These are phyloP conservation scores for Danio tinwini DNA, from an alignment of 2,797 vertebrate genomes.

Conservation along the genomic window DNA sequence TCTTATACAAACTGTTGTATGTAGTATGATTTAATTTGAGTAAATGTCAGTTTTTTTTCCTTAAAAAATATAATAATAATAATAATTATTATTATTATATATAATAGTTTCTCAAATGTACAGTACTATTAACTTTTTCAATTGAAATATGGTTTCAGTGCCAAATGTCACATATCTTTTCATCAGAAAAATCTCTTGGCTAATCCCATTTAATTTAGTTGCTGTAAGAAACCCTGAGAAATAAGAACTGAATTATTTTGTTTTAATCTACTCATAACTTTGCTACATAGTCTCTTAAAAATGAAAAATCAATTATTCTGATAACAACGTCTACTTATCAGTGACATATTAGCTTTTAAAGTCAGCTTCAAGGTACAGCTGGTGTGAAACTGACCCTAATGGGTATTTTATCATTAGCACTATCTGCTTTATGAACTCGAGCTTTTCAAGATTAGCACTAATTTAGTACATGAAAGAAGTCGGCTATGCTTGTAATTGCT, in stretches of 20 bases:
- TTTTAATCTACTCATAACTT: slow-evolving; percentile 15
- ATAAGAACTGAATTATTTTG: slow-evolving; percentile 42
- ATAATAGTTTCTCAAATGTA: too few species aligned
- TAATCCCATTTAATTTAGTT: slow-evolving; percentile 16
- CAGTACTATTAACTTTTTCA: too few species aligned
- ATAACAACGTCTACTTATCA: slow-evolving; percentile 32
- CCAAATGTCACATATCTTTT: neutral
- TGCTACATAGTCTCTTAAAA: slow-evolving; percentile 1
- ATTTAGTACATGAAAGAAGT: neutral
- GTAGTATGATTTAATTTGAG: neutral
- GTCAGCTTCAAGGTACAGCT: neutral
- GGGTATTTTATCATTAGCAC: slow-evolving; percentile 15
- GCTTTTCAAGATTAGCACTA: neutral
- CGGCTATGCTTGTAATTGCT: neutral
- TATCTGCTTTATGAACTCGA: slow-evolving; percentile 14
- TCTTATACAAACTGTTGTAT: slow-evolving; percentile 9
- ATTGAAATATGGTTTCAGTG: neutral
- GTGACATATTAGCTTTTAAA: slow-evolving; percentile 7
- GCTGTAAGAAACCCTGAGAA: slow-evolving; percentile 2
- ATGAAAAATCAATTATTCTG: slow-evolving; percentile 12
- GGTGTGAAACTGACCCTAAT: slow-evolving; percentile 34
- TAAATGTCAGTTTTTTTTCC: neutral
- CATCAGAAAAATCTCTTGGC: slow-evolving; percentile 4
- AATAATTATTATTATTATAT: too few species aligned
- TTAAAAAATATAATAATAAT: too few species aligned